Evolutionary conservation across 2,888 invertebrate species (phyloP).

Genomic region (Pecten maximus): DNA sequence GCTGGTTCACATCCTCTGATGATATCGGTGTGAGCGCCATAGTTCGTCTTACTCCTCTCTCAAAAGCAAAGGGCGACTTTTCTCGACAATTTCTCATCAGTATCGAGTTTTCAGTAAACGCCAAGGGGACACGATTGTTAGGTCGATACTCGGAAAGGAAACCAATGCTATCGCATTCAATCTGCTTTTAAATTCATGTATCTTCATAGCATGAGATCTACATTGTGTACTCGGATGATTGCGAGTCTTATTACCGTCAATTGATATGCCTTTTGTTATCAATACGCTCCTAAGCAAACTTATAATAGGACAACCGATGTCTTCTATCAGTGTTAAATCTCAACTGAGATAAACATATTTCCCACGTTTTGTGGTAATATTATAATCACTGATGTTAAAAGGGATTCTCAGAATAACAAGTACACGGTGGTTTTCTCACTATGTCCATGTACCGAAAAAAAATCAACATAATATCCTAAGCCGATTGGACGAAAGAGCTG

Average conservation of each 20-base stretch:
- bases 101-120: neutral
- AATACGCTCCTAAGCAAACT: neutral
- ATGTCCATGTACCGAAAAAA: neutral
- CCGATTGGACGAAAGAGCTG: no score
- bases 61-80: neutral
- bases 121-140: neutral
- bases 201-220: slow-evolving; percentile 11
- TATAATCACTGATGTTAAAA: neutral
- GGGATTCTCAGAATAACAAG: neutral
- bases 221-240: neutral
- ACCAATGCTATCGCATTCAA: neutral
- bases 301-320: neutral
- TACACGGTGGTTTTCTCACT: neutral
- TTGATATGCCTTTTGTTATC: neutral
- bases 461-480: neutral
- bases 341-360: neutral
- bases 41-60: neutral
- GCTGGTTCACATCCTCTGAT: neutral
- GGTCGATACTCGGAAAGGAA: neutral
- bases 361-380: neutral
- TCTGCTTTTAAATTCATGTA: neutral
- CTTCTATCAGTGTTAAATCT: neutral
- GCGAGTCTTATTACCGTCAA: neutral
- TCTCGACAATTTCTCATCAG: slow-evolving; percentile 3
- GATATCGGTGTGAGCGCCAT: neutral